Evolutionary conservation across 2,888 invertebrate genomes (phyloP), one percentile per base, ranked within the genome.

Genomic region (Pristionchus arcanus): DNA sequence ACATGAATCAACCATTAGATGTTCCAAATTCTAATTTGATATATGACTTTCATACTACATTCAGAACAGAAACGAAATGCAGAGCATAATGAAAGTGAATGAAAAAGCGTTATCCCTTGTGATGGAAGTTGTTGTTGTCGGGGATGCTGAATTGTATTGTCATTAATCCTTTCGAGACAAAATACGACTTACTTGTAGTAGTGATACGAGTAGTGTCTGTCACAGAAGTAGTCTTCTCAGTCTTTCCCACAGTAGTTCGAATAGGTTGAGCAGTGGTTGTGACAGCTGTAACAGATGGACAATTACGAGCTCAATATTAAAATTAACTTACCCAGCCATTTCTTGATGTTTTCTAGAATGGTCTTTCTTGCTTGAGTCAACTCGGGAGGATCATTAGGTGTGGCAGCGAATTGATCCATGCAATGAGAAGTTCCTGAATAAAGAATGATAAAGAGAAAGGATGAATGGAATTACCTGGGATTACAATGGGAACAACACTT

Each of bases 341-440:
- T 85, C 87, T 68, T 63, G 31, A 87, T 87, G 28, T 66, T 63
- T 5, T 37, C 31, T 16, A 87, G 71, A 31, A 87, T 87, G 1
- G 34, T 37, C 37, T n/a, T n/a, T 25, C 87, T 34, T 21, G 87
- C 68, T 31, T 34, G n/a, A 13, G 68, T 87, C 34, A 87, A 37
- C 42, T 31, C 31, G 31, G 71, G 71, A 71, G 71, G 71, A 71
- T 71, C 87, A 19, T 25, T 25, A 7, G 37, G 37, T 4, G 28
- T 42, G n/a, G 87, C 34, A 15, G 68, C 9, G 83, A 92, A 93
- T 92, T 92, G 92, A 81, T 93, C 92, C 7, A 91, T 91, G 89
- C 93, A 93, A 83, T 93, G 93, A 53, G 93, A 92, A 31, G 92
- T 93, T 90, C 92, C 92, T 49, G 68, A 37, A 37, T 16, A 2